Evolutionary conservation across 1,140 invertebrate genomes (phyloP).

Genomic region (Hydropsyche tenuis): DNA sequence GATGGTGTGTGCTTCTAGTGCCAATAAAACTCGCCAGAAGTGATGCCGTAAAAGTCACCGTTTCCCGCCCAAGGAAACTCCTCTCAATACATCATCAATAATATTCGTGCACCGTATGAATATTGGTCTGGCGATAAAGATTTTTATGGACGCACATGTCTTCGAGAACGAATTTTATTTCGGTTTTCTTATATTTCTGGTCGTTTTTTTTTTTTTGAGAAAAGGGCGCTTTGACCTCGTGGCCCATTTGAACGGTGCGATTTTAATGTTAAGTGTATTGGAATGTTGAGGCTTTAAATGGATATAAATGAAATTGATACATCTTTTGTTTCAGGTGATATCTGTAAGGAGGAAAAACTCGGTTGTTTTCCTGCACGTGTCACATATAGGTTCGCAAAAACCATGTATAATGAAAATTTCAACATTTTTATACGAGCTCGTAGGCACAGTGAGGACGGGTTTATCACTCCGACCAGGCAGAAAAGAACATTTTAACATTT

Average conservation of each 20-base stretch:
- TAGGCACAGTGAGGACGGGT: background rate
- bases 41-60: background rate
- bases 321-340: no score
- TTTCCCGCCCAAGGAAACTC: background rate
- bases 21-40: slow-evolving; percentile 15
- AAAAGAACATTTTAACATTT: slow-evolving; percentile 32
- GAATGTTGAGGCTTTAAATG: no score
- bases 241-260: no score
- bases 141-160: background rate
- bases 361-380: no score
- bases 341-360: no score
- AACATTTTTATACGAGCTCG: background rate
- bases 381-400: no score
- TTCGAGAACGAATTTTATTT: no score
- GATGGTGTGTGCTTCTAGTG: background rate
- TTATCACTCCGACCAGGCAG: slow-evolving; percentile 14
- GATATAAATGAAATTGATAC: no score
- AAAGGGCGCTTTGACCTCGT: no score
- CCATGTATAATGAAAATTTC: slow-evolving; percentile 20
- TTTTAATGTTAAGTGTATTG: no score
- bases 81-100: slow-evolving; percentile 27
- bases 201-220: no score
- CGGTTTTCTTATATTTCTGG: no score
- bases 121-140: slow-evolving; percentile 18
- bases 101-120: slow-evolving; percentile 13